These are phyloP conservation scores for Brachionus calyciflorus DNA, from an alignment of 1,140 invertebrate species.

Conservation along the genomic window DNA sequence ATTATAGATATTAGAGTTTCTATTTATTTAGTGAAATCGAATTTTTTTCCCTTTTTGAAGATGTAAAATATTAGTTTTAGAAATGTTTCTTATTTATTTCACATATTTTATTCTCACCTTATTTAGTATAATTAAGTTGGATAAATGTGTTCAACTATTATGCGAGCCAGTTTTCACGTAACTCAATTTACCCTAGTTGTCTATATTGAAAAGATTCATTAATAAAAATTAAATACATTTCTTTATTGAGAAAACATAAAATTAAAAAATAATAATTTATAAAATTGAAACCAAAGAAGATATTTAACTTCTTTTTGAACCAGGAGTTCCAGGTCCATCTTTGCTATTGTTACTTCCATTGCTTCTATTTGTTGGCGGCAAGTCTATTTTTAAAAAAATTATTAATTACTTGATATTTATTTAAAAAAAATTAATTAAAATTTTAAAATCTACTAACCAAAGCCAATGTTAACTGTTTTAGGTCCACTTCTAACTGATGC, in stretches of 20 bases:
- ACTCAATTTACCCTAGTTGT: background rate
- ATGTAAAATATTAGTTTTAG: too few species aligned
- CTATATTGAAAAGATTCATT: background rate
- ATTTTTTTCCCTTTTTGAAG: too few species aligned
- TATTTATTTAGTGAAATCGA: too few species aligned
- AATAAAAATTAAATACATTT: background rate
- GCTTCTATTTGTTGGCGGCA: slow-evolving; percentile 30
- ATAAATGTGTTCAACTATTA: too few species aligned
- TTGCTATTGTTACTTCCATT: slow-evolving; percentile 3
- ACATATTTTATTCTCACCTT: too few species aligned
- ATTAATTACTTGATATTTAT: background rate
- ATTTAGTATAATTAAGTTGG: too few species aligned
- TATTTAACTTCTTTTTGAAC: slow-evolving; percentile 8
- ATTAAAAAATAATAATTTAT: background rate
- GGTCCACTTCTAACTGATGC: background rate
- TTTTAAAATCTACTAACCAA: background rate
- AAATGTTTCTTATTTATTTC: too few species aligned
- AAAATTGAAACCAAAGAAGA: background rate
- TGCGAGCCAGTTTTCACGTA: too few species aligned
- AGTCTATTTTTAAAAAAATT: slow-evolving; percentile 14
- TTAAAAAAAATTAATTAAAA: background rate
- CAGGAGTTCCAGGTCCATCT: background rate
- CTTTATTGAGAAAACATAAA: background rate
- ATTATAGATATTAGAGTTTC: too few species aligned
- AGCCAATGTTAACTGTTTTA: slow-evolving; percentile 29